phyloP scores from a whole-genome alignment of 2,888 invertebrate species.

The Sinodicranocentrus sp. region DNA sequence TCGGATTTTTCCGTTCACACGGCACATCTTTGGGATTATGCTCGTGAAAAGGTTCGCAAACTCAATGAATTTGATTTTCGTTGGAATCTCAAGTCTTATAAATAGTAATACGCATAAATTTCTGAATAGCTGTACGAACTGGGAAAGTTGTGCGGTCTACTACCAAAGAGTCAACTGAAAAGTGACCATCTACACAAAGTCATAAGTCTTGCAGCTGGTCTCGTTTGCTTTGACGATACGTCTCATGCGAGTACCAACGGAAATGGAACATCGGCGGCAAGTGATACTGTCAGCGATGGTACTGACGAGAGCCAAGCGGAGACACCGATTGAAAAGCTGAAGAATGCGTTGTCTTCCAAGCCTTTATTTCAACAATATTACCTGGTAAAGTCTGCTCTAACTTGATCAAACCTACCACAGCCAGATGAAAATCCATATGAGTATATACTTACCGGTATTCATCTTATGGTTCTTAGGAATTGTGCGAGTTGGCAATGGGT shows the following conservation, averaged over 20 bases:
- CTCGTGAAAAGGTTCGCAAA: slow-evolving; percentile 87
- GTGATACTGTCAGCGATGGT: neutral
- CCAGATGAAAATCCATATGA: too few relatives aligned
- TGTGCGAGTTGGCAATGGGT: slow-evolving; percentile 96
- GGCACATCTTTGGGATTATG: slow-evolving; percentile 91
- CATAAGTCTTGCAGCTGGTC: slow-evolving; percentile 94
- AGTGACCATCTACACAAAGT: slow-evolving; percentile 94
- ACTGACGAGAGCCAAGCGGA: slow-evolving; percentile 53
- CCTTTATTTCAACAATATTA: slow-evolving; percentile 94
- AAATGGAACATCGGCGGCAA: slow-evolving; percentile 50
- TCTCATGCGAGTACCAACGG: slow-evolving; percentile 53
- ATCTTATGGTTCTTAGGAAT: slow-evolving; percentile 81
- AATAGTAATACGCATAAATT: too few relatives aligned
- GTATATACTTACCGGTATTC: neutral
- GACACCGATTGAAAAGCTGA: slow-evolving; percentile 89
- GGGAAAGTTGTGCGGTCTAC: slow-evolving; percentile 93
- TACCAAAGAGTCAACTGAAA: slow-evolving; percentile 89
- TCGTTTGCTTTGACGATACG: slow-evolving; percentile 74
- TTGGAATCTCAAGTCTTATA: too few relatives aligned
- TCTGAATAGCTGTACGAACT: slow-evolving; percentile 86
- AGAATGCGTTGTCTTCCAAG: slow-evolving; percentile 93
- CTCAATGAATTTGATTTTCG: too few relatives aligned
- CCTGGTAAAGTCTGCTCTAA: slow-evolving; percentile 80
- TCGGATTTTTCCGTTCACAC: slow-evolving; percentile 84
- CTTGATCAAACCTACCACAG: neutral